Evolutionary conservation across 2,113 vertebrate species (phyloP).

Genomic region (Psittacara wagleri): DNA sequence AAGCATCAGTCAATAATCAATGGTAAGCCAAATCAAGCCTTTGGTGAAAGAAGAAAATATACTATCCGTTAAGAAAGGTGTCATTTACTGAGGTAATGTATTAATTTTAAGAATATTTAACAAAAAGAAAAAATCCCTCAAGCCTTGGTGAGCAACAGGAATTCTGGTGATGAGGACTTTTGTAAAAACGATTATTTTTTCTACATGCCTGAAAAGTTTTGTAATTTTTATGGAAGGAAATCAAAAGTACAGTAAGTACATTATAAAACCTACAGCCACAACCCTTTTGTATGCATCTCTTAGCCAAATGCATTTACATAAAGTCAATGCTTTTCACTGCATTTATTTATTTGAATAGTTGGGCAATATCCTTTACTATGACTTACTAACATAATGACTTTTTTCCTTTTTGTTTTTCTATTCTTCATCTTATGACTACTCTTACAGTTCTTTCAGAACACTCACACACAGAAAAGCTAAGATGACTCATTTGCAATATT

Average conservation of each 20-base stretch:
- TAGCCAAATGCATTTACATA: neutral
- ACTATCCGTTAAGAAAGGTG: neutral
- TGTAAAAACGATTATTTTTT: neutral
- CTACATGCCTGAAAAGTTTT: neutral
- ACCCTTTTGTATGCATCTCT: neutral
- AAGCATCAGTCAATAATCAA: neutral
- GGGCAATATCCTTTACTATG: neutral
- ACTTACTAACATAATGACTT: neutral
- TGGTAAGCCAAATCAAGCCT: neutral
- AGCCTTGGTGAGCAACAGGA: neutral
- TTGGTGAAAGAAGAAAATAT: neutral
- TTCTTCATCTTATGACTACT: neutral
- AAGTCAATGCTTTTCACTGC: neutral
- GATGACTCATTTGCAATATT: neutral
- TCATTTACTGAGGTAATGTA: neutral
- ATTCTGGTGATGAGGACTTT: neutral
- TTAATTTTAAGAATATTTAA: neutral
- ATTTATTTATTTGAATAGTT: neutral
- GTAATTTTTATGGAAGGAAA: neutral
- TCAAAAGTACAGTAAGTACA: neutral
- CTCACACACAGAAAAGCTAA: fast-evolving
- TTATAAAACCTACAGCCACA: neutral
- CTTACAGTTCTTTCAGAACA: neutral
- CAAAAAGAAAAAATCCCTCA: neutral
- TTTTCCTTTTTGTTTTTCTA: neutral